A percentile compares a stretch with the other conserved stretches of the same genome.
phyloP scores from a whole-genome alignment of 1,140 invertebrate genomes.

The Solen grandis region DNA sequence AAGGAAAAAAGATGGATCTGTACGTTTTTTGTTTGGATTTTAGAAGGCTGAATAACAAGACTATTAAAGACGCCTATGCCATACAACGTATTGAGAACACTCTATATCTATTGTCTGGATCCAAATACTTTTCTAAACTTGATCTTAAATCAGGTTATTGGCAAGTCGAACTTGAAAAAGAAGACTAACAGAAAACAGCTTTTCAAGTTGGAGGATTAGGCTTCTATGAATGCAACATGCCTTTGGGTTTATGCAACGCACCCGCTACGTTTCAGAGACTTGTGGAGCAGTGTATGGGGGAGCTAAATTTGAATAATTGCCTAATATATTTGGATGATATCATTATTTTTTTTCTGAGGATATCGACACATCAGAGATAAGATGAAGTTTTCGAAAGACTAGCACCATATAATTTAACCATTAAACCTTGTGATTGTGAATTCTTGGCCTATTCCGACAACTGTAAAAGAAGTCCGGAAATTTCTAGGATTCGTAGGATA shows the following conservation, averaged over 20 bases:
- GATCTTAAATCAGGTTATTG: too few relatives aligned
- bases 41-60: conserved; percentile 64
- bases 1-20: conserved; percentile 80
- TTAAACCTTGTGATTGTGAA: conserved; percentile 58
- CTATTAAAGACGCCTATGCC: conserved; percentile 53
- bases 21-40: too few relatives aligned
- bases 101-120: conserved; percentile 2
- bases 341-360: conserved; percentile 59
- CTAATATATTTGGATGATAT: conserved; percentile 72
- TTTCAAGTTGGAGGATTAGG: neutral
- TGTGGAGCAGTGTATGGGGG: conserved; percentile 16
- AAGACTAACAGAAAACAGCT: conserved; percentile 1
- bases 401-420: conserved; percentile 54
- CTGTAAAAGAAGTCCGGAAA: conserved; percentile 68
- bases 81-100: conserved; percentile 43
- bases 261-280: conserved; percentile 8
- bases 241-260: conserved; percentile 22
- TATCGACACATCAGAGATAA: conserved; percentile 60
- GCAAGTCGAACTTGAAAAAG: conserved; percentile 1
- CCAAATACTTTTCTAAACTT: too few relatives aligned
- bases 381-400: too few relatives aligned
- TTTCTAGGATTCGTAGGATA: too few relatives aligned
- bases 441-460: conserved; percentile 71
- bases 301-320: conserved; percentile 12
- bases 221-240: conserved; percentile 31